These are phyloP conservation scores for Coleophora deauratella DNA, from an alignment of 2,888 invertebrate genomes.

Conservation along the genomic window DNA sequence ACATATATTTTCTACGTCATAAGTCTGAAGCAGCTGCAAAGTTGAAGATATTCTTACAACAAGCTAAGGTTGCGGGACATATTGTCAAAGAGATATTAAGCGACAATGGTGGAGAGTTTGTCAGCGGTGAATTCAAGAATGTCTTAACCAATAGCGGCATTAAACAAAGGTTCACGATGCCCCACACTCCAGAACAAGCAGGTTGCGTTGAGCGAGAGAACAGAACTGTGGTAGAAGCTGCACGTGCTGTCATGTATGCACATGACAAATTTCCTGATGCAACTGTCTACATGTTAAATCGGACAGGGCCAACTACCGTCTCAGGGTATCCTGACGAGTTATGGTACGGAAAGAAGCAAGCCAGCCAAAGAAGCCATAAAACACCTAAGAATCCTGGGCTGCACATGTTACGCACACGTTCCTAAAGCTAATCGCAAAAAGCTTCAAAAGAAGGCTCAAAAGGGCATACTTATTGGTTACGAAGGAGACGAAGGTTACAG, in stretches of 20 bases:
- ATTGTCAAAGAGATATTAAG: conserved; percentile 2
- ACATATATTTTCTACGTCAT: background rate
- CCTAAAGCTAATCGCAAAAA: background rate
- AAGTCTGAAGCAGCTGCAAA: background rate
- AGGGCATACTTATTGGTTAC: conserved; percentile 2
- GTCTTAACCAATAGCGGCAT: background rate
- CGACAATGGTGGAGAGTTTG: background rate
- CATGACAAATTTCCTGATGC: conserved; percentile 2
- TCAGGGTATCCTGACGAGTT: conserved; percentile 4
- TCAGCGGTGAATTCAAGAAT: background rate
- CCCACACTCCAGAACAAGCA: conserved; percentile 1
- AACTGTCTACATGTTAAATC: conserved; percentile 4
- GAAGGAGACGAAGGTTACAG: conserved; percentile 6
- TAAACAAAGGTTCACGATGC: conserved; percentile 3
- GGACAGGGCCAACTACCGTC: conserved; percentile 1
- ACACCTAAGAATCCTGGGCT: conserved; percentile 4
- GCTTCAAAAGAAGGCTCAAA: conserved; percentile 1
- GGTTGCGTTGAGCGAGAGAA: conserved; percentile 2
- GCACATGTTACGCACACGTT: conserved; percentile 4
- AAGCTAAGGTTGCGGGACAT: background rate
- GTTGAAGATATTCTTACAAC: background rate
- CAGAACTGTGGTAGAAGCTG: conserved; percentile 1
- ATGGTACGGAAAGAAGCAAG: conserved; percentile 6
- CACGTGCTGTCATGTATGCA: conserved; percentile 4
- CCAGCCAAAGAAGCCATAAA: conserved; percentile 1